Conservation (phyloP, 2,888 invertebrate genomes). For the Podabrus alpinus region DNA sequence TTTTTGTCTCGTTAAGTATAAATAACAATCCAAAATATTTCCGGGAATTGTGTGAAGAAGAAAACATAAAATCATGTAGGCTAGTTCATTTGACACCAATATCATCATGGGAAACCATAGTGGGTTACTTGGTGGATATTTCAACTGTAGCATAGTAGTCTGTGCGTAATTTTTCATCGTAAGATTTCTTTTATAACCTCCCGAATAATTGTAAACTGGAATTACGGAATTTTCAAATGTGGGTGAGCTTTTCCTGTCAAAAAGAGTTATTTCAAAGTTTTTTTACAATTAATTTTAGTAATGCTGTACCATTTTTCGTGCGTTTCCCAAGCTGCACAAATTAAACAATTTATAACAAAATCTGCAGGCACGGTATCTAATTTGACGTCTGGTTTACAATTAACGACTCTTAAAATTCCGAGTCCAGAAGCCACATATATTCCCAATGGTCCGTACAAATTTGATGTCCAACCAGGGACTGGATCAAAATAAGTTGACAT, state of each 20-base stretch:
- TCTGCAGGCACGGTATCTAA: slow-evolving; percentile 53
- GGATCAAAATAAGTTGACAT: slow-evolving; percentile 56
- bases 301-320: slow-evolving; percentile 34
- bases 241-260: not conserved
- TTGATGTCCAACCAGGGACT: slow-evolving; percentile 67
- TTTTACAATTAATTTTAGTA: not conserved
- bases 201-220: slow-evolving; percentile 22
- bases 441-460: slow-evolving; percentile 61
- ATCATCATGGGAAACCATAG: slow-evolving; percentile 3
- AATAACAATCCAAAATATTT: slow-evolving; percentile 8
- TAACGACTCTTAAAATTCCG: slow-evolving; percentile 58
- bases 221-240: not conserved
- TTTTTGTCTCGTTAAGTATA: slow-evolving; percentile 3
- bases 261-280: too few relatives aligned
- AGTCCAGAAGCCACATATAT: slow-evolving; percentile 57
- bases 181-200: not conserved
- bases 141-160: not conserved
- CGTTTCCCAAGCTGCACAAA: slow-evolving; percentile 51
- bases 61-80: slow-evolving; percentile 1
- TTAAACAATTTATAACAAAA: slow-evolving; percentile 51
- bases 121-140: not conserved
- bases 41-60: slow-evolving; percentile 17
- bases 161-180: not conserved
- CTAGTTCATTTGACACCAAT: not conserved
- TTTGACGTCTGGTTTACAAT: slow-evolving; percentile 39